Evolutionary conservation across 2,113 vertebrate genomes (phyloP).

Genomic region (Microtus ochrogaster): DNA sequence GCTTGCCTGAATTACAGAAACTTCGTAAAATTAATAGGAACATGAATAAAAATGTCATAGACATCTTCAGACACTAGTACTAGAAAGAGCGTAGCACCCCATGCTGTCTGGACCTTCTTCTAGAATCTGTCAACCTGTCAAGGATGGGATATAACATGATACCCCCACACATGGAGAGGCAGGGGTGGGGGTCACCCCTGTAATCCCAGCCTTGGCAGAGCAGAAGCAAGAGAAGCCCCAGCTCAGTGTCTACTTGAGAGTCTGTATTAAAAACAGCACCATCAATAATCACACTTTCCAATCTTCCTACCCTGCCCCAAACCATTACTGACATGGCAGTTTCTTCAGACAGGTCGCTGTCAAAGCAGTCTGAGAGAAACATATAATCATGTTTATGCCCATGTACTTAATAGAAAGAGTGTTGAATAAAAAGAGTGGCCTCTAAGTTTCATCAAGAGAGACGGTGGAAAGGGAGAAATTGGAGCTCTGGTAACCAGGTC

Average conservation of each 20-base stretch:
- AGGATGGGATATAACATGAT: not conserved
- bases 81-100: not conserved
- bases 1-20: not conserved
- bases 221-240: not conserved
- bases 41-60: not conserved
- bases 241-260: not conserved
- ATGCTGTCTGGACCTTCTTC: not conserved
- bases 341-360: not conserved
- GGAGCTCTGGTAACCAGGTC: not conserved
- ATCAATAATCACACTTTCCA: not conserved
- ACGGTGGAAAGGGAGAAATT: not conserved
- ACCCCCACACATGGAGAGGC: not conserved
- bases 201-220: not conserved
- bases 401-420: not conserved
- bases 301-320: fast-evolving
- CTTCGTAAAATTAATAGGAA: not conserved
- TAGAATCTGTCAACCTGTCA: not conserved
- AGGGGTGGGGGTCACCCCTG: not conserved
- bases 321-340: not conserved
- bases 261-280: not conserved
- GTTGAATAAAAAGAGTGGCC: not conserved
- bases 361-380: not conserved
- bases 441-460: not conserved
- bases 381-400: not conserved
- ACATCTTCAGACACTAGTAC: not conserved